Percentiles rank a stretch among this genome's conserved stretches.
These are phyloP conservation scores for Anastrepha obliqua DNA, from an alignment of 1,140 invertebrate species.

Conservation along the genomic window DNA sequence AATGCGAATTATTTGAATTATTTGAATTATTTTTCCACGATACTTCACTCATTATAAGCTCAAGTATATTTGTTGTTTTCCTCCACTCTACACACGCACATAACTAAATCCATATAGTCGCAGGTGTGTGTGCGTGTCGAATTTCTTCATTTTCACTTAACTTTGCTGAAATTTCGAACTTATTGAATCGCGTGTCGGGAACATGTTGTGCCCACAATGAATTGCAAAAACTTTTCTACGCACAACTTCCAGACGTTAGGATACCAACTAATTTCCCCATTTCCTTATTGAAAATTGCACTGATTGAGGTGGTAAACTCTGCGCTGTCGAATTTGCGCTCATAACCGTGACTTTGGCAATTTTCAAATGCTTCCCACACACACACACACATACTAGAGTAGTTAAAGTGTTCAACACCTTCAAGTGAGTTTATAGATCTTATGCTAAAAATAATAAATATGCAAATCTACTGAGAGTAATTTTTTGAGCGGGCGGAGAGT, in stretches of 20 bases:
- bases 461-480: background rate
- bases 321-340: background rate
- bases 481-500: no score
- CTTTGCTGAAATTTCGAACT: conserved; percentile 20
- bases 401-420: background rate
- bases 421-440: background rate
- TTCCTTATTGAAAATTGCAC: background rate
- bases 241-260: background rate
- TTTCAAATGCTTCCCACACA: background rate
- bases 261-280: background rate
- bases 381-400: background rate
- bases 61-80: background rate
- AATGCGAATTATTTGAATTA: background rate
- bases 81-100: no score
- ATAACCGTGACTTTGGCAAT: conserved; percentile 13
- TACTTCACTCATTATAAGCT: background rate
- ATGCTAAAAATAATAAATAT: background rate
- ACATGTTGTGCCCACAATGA: conserved; percentile 19
- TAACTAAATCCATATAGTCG: no score
- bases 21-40: conserved; percentile 34
- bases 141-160: conserved; percentile 20
- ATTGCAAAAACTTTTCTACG: conserved; percentile 24
- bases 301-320: background rate
- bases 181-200: conserved; percentile 19
- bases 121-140: background rate